These are phyloP conservation scores for Beroe forskalii DNA, from an alignment of 37 sponge, comb jelly and placozoan species.

Conservation along the genomic window DNA sequence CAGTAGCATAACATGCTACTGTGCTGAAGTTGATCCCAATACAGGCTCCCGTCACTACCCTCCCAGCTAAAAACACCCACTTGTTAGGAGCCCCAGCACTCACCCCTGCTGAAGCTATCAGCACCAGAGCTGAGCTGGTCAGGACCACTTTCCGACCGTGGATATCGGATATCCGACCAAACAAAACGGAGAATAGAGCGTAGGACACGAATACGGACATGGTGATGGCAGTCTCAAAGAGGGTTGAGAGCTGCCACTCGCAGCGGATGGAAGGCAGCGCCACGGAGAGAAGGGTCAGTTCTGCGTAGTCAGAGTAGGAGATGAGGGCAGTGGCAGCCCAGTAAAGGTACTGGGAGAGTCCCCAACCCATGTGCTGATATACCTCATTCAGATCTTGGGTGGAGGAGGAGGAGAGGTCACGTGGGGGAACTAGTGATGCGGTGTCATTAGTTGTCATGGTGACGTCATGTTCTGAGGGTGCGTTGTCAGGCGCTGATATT, in stretches of 20 bases:
- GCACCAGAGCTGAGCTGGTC: neutral
- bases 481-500: too few species aligned
- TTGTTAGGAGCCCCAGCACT: conserved; percentile 8
- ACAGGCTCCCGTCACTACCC: conserved; percentile 21
- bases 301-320: neutral
- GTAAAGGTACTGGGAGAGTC: neutral
- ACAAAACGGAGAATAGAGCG: neutral
- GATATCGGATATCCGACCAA: neutral
- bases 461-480: too few species aligned
- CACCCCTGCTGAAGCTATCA: neutral
- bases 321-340: neutral
- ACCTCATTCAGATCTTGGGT: neutral
- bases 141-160: conserved; percentile 12
- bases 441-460: too few species aligned
- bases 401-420: too few species aligned
- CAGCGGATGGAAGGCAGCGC: neutral
- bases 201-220: conserved; percentile 6
- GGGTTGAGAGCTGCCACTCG: neutral
- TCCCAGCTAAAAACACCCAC: conserved; percentile 2
- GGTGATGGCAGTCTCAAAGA: neutral
- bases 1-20: conserved; percentile 9
- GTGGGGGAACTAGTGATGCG: too few species aligned
- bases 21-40: neutral
- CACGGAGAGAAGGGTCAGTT: neutral
- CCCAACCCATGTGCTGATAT: conserved; percentile 2